Percentiles rank a stretch among this genome's conserved stretches.
Conservation (phyloP, 2,888 invertebrate species). For the Conops quadrifasciatus region DNA sequence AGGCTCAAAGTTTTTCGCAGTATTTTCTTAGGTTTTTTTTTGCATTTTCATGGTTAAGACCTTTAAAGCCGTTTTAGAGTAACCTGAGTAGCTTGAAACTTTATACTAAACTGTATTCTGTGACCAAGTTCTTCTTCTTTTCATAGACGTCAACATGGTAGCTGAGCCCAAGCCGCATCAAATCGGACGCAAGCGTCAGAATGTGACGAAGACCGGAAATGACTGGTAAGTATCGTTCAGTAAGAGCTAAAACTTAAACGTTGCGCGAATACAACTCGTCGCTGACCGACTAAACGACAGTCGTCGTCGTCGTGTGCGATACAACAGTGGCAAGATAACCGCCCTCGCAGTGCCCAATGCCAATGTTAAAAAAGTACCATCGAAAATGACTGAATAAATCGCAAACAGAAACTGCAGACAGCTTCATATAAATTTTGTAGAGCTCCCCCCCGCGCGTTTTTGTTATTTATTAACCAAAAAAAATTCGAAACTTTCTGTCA, state of each 20-base stretch:
- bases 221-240: constrained; percentile 68
- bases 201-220: constrained; percentile 71
- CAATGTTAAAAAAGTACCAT: constrained; percentile 10
- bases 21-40: too few species aligned
- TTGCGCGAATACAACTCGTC: too few species aligned
- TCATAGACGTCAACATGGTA: constrained; percentile 76
- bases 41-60: too few species aligned
- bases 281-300: constrained; percentile 10
- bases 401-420: constrained; percentile 15
- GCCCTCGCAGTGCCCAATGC: background rate
- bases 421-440: constrained; percentile 11
- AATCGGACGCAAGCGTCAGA: constrained; percentile 71
- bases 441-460: background rate
- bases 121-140: too few species aligned
- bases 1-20: too few species aligned
- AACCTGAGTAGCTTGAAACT: too few species aligned
- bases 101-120: too few species aligned
- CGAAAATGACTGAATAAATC: constrained; percentile 33
- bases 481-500: background rate
- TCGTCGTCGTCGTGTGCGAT: background rate
- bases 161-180: constrained; percentile 76
- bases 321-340: background rate
- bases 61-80: too few species aligned
- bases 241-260: too few species aligned
- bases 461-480: background rate